Conservation (phyloP, 2,113 vertebrate genomes). For the Pteruthius melanotis region DNA sequence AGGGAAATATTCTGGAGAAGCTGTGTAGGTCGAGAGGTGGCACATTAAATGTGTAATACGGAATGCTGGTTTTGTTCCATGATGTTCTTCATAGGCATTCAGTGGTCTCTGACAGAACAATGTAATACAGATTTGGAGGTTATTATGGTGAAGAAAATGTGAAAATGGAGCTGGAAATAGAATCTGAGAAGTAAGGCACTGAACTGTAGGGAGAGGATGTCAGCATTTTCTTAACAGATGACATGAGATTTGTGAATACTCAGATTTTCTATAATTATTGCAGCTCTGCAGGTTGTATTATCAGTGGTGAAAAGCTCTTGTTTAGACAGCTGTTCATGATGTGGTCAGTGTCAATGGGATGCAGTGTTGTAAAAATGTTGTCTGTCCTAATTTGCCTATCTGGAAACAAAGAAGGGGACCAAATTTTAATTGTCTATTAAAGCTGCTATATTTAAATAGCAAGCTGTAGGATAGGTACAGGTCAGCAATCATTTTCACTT, state of each 20-base stretch:
- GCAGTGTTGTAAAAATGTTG: background rate
- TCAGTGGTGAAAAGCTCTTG: background rate
- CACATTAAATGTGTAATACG: background rate
- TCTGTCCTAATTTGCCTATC: background rate
- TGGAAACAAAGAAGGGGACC: background rate
- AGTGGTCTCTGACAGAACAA: background rate
- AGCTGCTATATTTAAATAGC: background rate
- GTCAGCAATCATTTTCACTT: background rate
- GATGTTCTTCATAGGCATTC: background rate
- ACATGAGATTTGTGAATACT: background rate
- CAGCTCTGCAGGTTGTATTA: background rate
- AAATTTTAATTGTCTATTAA: background rate
- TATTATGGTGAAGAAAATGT: background rate
- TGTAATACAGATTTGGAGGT: background rate
- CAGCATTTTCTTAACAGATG: background rate
- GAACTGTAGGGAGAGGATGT: background rate
- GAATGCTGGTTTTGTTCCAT: background rate
- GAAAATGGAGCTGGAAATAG: background rate
- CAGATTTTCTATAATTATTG: background rate
- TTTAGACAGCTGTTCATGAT: background rate
- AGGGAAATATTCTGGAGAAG: background rate
- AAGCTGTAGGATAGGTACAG: background rate
- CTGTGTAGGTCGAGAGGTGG: background rate
- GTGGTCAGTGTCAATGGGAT: background rate
- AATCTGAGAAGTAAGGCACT: background rate